These are phyloP conservation scores for Schizopygopsis pylzovi DNA, from an alignment of 2,797 vertebrate species.

Conservation along the genomic window DNA sequence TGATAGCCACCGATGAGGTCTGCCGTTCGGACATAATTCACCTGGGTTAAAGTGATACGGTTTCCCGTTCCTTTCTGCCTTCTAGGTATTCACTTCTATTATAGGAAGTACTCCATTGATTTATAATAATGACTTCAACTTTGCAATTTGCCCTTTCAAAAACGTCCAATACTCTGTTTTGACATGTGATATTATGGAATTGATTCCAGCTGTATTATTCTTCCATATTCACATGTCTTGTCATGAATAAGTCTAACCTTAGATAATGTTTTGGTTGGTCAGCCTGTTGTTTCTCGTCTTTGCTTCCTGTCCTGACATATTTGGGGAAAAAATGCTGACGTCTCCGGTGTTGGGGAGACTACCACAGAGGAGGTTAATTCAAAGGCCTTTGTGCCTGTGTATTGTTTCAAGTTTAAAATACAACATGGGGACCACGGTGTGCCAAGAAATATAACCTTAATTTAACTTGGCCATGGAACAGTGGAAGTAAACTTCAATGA, in stretches of 20 bases:
- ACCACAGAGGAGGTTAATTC: conserved; percentile 52
- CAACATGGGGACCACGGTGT: conserved; percentile 53
- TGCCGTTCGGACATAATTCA: conserved; percentile 39
- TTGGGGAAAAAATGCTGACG: conserved; percentile 48
- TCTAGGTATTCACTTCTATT: conserved; percentile 7
- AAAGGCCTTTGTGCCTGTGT: conserved; percentile 49
- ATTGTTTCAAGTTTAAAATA: conserved; percentile 59
- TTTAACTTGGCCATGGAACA: conserved; percentile 73
- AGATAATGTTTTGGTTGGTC: conserved; percentile 46
- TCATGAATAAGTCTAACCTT: conserved; percentile 42
- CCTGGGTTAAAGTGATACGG: conserved; percentile 24
- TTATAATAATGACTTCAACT: conserved; percentile 14
- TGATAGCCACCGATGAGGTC: conserved; percentile 20
- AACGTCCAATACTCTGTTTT: conserved; percentile 4
- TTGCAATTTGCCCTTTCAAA: neutral
- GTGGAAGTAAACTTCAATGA: conserved; percentile 63
- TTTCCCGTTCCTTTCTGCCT: conserved; percentile 30
- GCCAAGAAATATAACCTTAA: conserved; percentile 71
- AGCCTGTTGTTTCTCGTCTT: conserved; percentile 41
- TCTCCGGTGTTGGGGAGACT: conserved; percentile 48
- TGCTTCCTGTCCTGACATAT: conserved; percentile 49
- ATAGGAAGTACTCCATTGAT: conserved; percentile 13
- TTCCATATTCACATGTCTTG: neutral
- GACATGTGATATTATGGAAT: conserved; percentile 14
- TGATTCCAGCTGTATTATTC: conserved; percentile 37